phyloP scores from a whole-genome alignment of 2,113 vertebrate genomes.

The Ceuthmochares aereus region DNA sequence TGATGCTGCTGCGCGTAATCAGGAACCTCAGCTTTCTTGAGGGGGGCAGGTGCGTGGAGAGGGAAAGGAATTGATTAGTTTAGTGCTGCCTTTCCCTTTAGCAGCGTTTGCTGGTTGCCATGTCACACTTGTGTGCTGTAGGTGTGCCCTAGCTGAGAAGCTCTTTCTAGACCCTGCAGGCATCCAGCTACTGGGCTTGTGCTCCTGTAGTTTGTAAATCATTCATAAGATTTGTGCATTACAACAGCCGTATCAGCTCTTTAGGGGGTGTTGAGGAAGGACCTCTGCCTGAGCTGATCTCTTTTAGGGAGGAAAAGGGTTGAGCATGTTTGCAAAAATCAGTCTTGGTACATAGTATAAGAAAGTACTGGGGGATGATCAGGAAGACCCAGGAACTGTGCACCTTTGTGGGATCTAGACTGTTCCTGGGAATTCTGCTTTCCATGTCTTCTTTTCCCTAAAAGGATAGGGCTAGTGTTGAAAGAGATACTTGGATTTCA shows the following conservation, averaged over 20 bases:
- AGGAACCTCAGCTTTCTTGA: not conserved
- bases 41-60: not conserved
- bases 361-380: not conserved
- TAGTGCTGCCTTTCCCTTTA: not conserved
- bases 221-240: not conserved
- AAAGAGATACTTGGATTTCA: not conserved
- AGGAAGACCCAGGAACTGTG: not conserved
- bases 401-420: not conserved
- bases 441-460: not conserved
- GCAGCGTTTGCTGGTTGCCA: not conserved
- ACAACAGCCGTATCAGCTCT: not conserved
- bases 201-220: not conserved
- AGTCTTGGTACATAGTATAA: not conserved
- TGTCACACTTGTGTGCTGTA: not conserved
- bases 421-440: not conserved
- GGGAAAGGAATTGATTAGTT: not conserved
- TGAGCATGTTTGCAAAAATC: not conserved
- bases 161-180: not conserved
- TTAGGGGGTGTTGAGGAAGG: rapidly evolving
- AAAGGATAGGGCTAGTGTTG: not conserved
- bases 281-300: not conserved
- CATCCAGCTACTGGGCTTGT: not conserved
- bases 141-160: not conserved
- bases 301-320: not conserved
- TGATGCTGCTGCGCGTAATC: not conserved